Conservation (phyloP, 1,140 invertebrate species). For the Lasioglossum albipes region DNA sequence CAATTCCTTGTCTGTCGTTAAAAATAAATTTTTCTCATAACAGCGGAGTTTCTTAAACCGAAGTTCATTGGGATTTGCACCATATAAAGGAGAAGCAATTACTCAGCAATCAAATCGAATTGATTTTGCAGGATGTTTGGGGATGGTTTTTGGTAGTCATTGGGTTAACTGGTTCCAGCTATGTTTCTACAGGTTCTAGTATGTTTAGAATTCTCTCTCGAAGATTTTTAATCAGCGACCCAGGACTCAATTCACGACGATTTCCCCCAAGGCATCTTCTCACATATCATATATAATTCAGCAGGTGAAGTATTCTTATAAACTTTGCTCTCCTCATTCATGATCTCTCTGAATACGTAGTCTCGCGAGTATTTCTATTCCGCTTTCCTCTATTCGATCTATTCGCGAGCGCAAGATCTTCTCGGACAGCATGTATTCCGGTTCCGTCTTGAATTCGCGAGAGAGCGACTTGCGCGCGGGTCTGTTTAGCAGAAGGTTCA, state of each 20-base stretch:
- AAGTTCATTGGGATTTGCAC: too few relatives aligned
- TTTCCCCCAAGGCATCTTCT: background rate
- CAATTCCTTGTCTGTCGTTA: too few relatives aligned
- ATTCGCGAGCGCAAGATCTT: background rate
- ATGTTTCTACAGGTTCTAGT: too few relatives aligned
- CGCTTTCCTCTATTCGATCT: background rate
- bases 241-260: background rate
- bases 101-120: too few relatives aligned
- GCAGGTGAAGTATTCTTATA: background rate
- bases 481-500: background rate
- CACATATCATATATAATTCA: background rate
- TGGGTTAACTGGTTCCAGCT: too few relatives aligned
- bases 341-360: background rate
- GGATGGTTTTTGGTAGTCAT: too few relatives aligned
- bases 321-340: background rate
- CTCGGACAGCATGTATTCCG: background rate
- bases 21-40: too few relatives aligned
- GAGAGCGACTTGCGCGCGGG: background rate
- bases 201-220: too few relatives aligned
- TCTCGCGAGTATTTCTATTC: background rate
- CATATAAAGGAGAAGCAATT: too few relatives aligned
- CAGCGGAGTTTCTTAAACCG: too few relatives aligned
- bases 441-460: background rate
- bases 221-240: too few relatives aligned
- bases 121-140: too few relatives aligned